A percentile compares a stretch with the other conserved stretches of the same genome.
phyloP scores from a whole-genome alignment of 2,797 vertebrate genomes.

The Lacerta viridis region DNA sequence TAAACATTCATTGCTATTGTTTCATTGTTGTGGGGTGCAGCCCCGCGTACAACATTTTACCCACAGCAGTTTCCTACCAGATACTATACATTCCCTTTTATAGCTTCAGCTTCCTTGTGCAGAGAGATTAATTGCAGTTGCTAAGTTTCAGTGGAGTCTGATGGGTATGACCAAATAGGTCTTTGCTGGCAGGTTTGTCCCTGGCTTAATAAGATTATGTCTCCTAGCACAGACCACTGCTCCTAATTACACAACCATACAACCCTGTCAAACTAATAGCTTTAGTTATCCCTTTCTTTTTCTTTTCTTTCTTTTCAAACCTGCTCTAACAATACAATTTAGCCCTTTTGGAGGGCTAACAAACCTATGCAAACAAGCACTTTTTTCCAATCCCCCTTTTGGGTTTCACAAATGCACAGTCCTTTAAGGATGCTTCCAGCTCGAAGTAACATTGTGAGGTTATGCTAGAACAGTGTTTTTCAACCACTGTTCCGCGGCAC shows the following conservation, averaged over 20 bases:
- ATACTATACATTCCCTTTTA: background rate
- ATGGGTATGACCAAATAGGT: constrained; percentile 5
- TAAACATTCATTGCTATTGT: constrained; percentile 1
- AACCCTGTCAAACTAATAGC: constrained; percentile 11
- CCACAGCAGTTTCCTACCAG: background rate
- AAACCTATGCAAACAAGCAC: background rate
- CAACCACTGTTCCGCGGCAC: too few species aligned
- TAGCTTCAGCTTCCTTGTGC: background rate
- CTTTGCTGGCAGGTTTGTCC: constrained; percentile 6
- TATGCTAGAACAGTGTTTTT: constrained; percentile 8
- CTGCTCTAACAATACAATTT: background rate
- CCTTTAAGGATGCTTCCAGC: background rate
- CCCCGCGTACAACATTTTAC: background rate
- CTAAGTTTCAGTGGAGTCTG: constrained; percentile 15
- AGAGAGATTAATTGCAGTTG: constrained; percentile 8
- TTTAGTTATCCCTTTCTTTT: constrained; percentile 13
- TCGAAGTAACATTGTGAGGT: background rate
- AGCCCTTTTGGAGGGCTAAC: background rate
- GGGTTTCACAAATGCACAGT: background rate
- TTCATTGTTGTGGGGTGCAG: background rate
- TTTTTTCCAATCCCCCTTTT: background rate
- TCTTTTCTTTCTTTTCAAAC: too few species aligned
- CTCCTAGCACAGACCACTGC: background rate
- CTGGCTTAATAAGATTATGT: constrained; percentile 17
- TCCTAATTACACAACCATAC: constrained; percentile 22